Base-by-base conservation (phyloP, 2,888 invertebrate species). In the Platycheirus albimanus region DNA sequence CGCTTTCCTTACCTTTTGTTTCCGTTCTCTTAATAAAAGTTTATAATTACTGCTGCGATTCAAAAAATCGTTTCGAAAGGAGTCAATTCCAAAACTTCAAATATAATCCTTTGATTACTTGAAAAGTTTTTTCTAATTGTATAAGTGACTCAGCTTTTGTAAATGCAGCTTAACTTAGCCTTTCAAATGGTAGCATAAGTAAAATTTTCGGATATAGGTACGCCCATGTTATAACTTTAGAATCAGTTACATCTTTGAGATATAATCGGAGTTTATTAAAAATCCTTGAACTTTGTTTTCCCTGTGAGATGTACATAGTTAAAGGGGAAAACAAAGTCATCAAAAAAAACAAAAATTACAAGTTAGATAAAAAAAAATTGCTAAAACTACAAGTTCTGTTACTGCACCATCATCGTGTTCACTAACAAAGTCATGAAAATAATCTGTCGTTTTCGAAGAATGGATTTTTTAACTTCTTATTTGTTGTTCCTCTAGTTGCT, bases 391-490 rank as follows among this genome's bases (percentile, higher is more conserved):
- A 81, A 81, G 43, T 77, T 75, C 28, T 8, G 20, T 2, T 11
- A 8, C 24, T 56, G 43, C 64, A 66, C 66, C 70, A 71, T 71
- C 70, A 66, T 64, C 58, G 41, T 72, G 54, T 63, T 67, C 20
- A 6, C 66, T 49, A 52, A 61, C 61, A 76, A 66, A 45, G 61
- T 76, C 69, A 58, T 51, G 75, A 80, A 61, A 81, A 71, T 67
- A 71, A 63, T 77, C 81, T 76, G 54, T 67, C 36, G 45, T 52
- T 66, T 38, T 47, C 8, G n/a, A 28, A 7, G 54, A 64, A 71
- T 20, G 49, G 6, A 33, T 54, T 63, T 56, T 54, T 52, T 33
- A 19, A 54, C 36, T 43, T 43, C 10, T 58, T 61, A 15, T 61
- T 61, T 61, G 15, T 58, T 56, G 10, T 36, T 36, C 3, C 3